Evolutionary conservation across 2,797 vertebrate species (phyloP), one percentile per base, ranked within the genome.

Genomic region (Lagorchestes hirsutus): DNA sequence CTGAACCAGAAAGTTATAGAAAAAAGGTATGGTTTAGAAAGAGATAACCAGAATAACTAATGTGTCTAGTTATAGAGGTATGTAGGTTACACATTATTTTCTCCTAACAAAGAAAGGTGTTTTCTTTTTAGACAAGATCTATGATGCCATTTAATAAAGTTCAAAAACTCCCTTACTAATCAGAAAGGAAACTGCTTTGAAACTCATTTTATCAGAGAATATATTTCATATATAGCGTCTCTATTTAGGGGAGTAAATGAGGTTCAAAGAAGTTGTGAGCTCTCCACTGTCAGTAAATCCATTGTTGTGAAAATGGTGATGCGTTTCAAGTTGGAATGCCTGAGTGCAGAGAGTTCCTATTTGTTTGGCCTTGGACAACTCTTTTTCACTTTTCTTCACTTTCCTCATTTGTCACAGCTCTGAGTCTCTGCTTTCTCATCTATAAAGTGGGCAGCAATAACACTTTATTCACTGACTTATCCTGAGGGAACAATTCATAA

Each of bases 281-380:
- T 54, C 28, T 29, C 90, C 90, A 54, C 4, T 34, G 52, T 91
- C 52, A 82, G 22, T 22, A 82, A 82, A 82, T 82, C 14, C 31
- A 14, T 46, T 27, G 1, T 9, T 82, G 40, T 22, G 18, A 31
- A 82, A 82, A 82, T 46, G n/a, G 8, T 46, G 40, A 46, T 82
- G 18, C 3, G 27, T 82, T 74, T 50, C 1, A 18, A 54, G 50
- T 54, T 4, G 11, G 82, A 50, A 52, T 22, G 0, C 40, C 11
- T 52, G 27, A 4, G 50, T 31, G 27, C 2, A 14, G 54, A 28
- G 0, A 22, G 55, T 55, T 34, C 29, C 0, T n/a, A 10, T 0
- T 50, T 56, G 34, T 90, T 29, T 10, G 54, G 55, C 34, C 34
- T 52, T 57, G 74, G 40, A n/a, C 0, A 1, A 57, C 28, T 82